Percentiles rank a stretch among this genome's conserved stretches.
These are phyloP conservation scores for Diarsia rubi DNA, from an alignment of 2,888 invertebrate genomes.

Conservation along the genomic window DNA sequence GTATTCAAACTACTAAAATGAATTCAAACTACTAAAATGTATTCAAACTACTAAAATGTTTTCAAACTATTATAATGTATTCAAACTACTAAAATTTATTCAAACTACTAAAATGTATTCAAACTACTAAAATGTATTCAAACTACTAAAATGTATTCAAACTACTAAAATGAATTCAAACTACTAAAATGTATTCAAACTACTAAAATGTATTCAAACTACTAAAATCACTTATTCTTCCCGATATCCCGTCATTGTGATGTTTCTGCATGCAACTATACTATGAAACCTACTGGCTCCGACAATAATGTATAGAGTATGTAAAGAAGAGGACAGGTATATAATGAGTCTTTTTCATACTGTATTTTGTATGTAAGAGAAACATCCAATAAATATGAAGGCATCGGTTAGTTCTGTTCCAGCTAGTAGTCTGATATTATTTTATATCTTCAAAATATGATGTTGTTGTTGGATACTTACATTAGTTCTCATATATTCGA, in stretches of 20 bases:
- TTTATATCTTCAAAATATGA: neutral
- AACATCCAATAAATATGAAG: neutral
- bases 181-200: no score
- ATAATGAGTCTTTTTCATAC: neutral
- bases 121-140: no score
- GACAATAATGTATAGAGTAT: neutral
- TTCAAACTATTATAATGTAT: no score
- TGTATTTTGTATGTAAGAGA: neutral
- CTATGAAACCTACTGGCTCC: neutral
- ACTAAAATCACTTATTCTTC: neutral
- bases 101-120: no score
- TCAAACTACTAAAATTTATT: no score
- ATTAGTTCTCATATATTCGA: constrained; percentile 95
- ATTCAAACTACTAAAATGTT: no score
- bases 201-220: no score
- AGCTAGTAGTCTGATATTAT: neutral
- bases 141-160: no score
- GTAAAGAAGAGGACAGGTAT: neutral
- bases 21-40: no score
- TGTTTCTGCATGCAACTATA: neutral
- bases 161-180: no score
- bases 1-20: no score
- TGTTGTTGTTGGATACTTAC: constrained; percentile 87
- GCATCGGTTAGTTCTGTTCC: neutral
- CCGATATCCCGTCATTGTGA: neutral